A percentile compares a stretch with the other conserved stretches of the same genome.
phyloP scores from a whole-genome alignment of 2,888 invertebrate species.

The Drosophila peninsularis region DNA sequence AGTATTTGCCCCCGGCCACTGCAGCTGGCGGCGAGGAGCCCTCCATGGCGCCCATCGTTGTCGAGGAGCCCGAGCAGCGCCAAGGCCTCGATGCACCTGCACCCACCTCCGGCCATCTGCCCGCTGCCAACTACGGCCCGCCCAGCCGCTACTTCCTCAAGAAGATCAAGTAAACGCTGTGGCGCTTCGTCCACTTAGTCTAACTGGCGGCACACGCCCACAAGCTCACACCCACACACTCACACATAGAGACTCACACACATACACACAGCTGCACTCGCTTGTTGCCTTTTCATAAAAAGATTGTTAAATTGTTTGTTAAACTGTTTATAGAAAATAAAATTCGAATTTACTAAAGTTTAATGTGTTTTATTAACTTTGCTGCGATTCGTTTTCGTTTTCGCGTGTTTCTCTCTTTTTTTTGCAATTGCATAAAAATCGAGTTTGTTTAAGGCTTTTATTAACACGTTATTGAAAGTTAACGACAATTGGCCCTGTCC shows the following conservation, averaged over 20 bases:
- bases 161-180: constrained; percentile 58
- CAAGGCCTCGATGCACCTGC: constrained; percentile 46
- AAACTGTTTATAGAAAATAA: constrained; percentile 67
- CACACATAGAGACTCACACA: constrained; percentile 1
- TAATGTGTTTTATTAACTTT: not conserved
- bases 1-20: constrained; percentile 75
- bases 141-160: constrained; percentile 86
- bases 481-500: constrained; percentile 56
- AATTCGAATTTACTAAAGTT: constrained; percentile 64
- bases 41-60: constrained; percentile 73
- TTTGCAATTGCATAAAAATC: constrained; percentile 30
- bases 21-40: constrained; percentile 62
- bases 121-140: constrained; percentile 87
- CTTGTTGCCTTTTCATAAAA: constrained; percentile 46
- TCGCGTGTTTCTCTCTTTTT: not conserved
- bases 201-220: constrained; percentile 57
- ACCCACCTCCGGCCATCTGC: constrained; percentile 49
- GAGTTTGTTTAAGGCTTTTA: constrained; percentile 25
- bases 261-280: constrained; percentile 7
- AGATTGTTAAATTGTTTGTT: constrained; percentile 72
- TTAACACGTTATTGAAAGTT: constrained; percentile 44
- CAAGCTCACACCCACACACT: constrained; percentile 29
- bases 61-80: constrained; percentile 69
- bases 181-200: constrained; percentile 54
- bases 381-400: constrained; percentile 13